Evolutionary conservation across 2,113 vertebrate genomes (phyloP), one percentile per base, ranked within the genome.

Genomic region (Dipodomys spectabilis): DNA sequence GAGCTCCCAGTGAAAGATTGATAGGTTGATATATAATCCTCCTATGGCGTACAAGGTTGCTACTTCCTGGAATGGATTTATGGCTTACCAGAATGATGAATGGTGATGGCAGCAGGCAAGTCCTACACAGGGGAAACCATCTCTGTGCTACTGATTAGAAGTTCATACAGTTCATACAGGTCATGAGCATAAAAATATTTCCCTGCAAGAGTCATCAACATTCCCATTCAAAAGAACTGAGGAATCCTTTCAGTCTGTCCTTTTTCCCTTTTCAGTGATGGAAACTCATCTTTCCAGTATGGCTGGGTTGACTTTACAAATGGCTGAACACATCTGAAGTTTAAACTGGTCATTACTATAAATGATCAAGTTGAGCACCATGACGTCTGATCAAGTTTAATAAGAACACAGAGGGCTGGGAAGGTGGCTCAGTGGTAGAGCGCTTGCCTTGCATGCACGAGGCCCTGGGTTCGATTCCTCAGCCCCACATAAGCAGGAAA

Each of bases 1-100:
- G 8, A 10, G 53, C 6, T 83, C 79, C 69, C 35, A 68, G 25
- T 18, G 67, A 90, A 94, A 83, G 82, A 91, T 19, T 65, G 9
- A n/a, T 82, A 49, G 16, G 60, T n/a, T 89, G 62, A 32, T 45
- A 28, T 25, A 27, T 57, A 44, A 45, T 72, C n/a, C 62, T 85
- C 44, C 49, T 0, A n/a, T 85, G 74, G 35, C 32, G 78, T 35
- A 69, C 60, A 68, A 75, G 27, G 25, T 39, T 79, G 5, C 69
- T 90, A 89, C 19, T 71, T 78, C 28, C 72, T 69, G 27, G 18
- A 89, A 81, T 44, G 15, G 45, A 84, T 57, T 78, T 86, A 91
- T 67, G 74, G 44, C 78, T 90, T 53, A 77, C 12, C 65, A 44
- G 71, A 90, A 75, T 68, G 45, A 62, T 5, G 5, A 49, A 71